Conservation (phyloP, 2,113 vertebrate species). For the Oxygymnocypris stewartii region DNA sequence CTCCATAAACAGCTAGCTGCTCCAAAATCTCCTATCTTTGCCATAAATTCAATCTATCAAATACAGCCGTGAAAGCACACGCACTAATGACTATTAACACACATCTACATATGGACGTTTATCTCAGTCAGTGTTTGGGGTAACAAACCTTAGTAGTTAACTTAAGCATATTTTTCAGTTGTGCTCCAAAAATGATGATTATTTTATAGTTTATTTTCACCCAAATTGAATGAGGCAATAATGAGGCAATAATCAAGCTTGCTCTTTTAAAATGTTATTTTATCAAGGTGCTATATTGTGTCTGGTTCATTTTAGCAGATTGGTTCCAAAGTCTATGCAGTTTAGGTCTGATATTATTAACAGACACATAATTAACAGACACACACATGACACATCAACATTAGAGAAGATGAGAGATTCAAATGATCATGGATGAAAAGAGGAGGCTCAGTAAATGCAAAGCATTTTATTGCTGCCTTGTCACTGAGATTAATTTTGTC, state of each 20-base stretch:
- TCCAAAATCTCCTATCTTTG: slow-evolving; percentile 33
- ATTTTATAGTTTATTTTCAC: neutral
- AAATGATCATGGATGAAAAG: too few species aligned
- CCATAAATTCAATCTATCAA: slow-evolving; percentile 30
- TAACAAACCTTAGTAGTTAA: neutral
- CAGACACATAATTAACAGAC: too few species aligned
- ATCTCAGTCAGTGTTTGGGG: neutral
- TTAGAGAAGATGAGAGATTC: too few species aligned
- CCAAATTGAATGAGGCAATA: neutral
- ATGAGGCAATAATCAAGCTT: neutral
- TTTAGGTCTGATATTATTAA: too few species aligned
- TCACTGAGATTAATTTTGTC: too few species aligned
- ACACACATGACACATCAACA: too few species aligned
- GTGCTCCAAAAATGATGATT: neutral
- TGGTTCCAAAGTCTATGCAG: neutral
- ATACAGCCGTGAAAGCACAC: neutral
- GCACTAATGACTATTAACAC: neutral
- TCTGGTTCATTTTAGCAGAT: neutral
- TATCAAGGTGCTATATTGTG: neutral
- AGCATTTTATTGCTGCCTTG: too few species aligned
- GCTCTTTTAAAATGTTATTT: neutral
- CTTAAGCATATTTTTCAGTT: neutral
- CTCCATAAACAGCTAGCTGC: slow-evolving; percentile 31
- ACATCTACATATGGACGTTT: neutral
- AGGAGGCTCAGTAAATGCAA: too few species aligned